Conservation (phyloP, 2,113 vertebrate genomes). For the Brachionichthys hirsutus region DNA sequence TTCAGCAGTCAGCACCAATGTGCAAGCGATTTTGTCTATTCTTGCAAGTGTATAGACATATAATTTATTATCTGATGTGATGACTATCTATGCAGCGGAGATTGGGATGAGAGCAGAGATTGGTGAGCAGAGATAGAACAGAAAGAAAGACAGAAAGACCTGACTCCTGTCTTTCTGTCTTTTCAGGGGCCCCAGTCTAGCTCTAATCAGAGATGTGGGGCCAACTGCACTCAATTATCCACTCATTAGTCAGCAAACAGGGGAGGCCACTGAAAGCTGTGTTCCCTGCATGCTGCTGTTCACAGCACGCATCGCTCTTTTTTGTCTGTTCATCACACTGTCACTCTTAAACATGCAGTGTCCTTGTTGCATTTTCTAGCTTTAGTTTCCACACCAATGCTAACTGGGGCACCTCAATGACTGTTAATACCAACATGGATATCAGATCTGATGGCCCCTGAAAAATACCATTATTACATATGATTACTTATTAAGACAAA, state of each 20-base stretch:
- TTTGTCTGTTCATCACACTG: constrained; percentile 32
- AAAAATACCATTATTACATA: no score
- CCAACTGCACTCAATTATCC: constrained; percentile 63
- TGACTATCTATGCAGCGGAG: constrained; percentile 68
- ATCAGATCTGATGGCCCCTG: no score
- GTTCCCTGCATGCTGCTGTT: constrained; percentile 31
- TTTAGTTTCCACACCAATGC: constrained; percentile 6
- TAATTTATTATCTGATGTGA: constrained; percentile 68
- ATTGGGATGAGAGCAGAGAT: constrained; percentile 62
- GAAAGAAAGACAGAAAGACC: constrained; percentile 73
- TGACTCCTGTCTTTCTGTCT: constrained; percentile 75
- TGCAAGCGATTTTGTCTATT: constrained; percentile 39
- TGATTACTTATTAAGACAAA: no score
- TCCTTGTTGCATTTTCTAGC: no score
- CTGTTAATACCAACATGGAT: no score
- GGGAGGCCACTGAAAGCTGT: constrained; percentile 43
- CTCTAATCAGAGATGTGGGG: constrained; percentile 63
- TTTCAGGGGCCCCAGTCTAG: constrained; percentile 62
- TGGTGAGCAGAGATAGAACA: constrained; percentile 52
- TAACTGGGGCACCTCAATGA: not conserved
- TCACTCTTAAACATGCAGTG: no score
- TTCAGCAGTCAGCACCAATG: constrained; percentile 54
- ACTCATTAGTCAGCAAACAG: constrained; percentile 68
- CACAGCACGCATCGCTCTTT: constrained; percentile 21
- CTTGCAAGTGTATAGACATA: constrained; percentile 38